Percentiles rank a stretch among this genome's conserved stretches.
Conservation (phyloP, 2,888 invertebrate species). For the Epinotia ramella region DNA sequence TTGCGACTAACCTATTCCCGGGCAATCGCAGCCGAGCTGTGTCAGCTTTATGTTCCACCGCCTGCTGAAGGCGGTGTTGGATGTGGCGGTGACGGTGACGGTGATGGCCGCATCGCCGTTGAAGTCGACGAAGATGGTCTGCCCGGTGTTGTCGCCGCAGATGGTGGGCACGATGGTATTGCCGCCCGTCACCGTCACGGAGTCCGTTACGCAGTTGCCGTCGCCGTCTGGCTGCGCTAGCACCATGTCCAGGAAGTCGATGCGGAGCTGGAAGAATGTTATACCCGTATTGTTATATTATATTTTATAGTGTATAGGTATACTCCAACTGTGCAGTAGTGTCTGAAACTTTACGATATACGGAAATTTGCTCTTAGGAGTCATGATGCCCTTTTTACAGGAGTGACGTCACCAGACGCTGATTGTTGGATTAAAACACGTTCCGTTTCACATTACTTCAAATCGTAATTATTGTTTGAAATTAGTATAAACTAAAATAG, state of each 20-base stretch:
- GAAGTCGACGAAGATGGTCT: conserved; percentile 91
- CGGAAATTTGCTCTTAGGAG: too few species aligned
- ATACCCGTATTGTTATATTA: too few species aligned
- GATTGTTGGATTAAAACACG: too few species aligned
- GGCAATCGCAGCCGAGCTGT: conserved; percentile 90
- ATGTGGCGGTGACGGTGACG: conserved; percentile 87
- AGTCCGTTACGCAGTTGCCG: conserved; percentile 89
- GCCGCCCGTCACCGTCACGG: conserved; percentile 89
- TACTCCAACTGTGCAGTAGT: too few species aligned
- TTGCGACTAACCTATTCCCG: conserved; percentile 84
- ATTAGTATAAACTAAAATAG: too few species aligned
- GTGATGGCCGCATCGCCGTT: conserved; percentile 88
- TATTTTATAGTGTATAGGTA: too few species aligned
- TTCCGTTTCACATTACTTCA: too few species aligned
- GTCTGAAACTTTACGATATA: too few species aligned
- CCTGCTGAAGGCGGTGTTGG: conserved; percentile 85
- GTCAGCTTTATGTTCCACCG: conserved; percentile 91
- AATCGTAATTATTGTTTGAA: too few species aligned
- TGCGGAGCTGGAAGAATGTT: conserved; percentile 84
- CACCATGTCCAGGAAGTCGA: conserved; percentile 91
- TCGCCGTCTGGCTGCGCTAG: conserved; percentile 90
- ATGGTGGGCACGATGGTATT: conserved; percentile 88
- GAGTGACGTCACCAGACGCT: too few species aligned
- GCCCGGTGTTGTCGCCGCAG: conserved; percentile 93
- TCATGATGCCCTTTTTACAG: too few species aligned